Percentiles rank a stretch among this genome's conserved stretches.
Evolutionary conservation across 2,113 vertebrate genomes (phyloP).

Genomic region (Pungitius pungitius): DNA sequence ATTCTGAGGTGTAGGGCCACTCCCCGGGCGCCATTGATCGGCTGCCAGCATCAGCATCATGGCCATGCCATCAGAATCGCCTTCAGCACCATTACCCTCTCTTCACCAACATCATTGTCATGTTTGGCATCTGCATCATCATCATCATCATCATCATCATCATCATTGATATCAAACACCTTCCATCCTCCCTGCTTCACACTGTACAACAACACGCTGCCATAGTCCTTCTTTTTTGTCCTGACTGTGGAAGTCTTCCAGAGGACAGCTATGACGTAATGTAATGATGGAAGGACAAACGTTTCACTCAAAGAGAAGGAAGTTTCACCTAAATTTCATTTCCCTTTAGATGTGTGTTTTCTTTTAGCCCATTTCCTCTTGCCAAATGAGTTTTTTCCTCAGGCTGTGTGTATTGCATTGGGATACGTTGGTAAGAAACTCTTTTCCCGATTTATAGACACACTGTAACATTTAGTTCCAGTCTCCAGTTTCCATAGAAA

Average conservation of each 20-base stretch:
- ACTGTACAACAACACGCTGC: background rate
- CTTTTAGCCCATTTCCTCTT: conserved; percentile 18
- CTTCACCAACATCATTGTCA: background rate
- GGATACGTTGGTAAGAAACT: background rate
- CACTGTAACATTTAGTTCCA: conserved; percentile 8
- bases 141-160: background rate
- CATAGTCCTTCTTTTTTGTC: conserved; percentile 58
- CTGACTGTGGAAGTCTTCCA: conserved; percentile 55
- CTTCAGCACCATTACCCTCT: background rate
- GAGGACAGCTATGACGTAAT: conserved; percentile 54
- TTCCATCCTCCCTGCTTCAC: background rate
- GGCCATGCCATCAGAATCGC: background rate
- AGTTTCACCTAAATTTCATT: conserved; percentile 33
- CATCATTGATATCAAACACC: background rate
- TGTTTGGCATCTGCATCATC: background rate
- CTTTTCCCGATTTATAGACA: background rate
- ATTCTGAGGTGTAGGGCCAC: background rate
- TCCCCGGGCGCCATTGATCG: background rate
- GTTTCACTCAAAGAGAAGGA: background rate
- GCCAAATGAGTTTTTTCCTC: background rate
- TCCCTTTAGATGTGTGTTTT: conserved; percentile 11
- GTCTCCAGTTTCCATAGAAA: background rate
- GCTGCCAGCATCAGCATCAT: background rate
- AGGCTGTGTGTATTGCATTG: conserved; percentile 8
- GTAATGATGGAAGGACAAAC: conserved; percentile 38